A percentile compares a stretch with the other conserved stretches of the same genome.
phyloP scores from a whole-genome alignment of 2,888 invertebrate genomes.

The Eristalis tenax region DNA sequence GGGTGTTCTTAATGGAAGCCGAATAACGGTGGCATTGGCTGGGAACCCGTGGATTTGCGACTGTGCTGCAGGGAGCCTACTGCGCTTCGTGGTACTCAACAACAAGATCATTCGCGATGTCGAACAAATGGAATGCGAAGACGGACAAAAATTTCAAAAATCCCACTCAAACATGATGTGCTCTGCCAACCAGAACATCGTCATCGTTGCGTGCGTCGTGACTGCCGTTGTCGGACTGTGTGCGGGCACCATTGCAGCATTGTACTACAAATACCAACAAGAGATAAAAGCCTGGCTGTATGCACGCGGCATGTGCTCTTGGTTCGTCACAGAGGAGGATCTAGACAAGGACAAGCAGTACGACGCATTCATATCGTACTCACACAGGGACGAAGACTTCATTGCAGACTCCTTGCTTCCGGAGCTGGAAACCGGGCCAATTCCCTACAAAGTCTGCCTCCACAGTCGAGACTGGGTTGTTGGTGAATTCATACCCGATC shows the following conservation, averaged over 20 bases:
- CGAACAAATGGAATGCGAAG: constrained; percentile 76
- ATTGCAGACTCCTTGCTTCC: constrained; percentile 82
- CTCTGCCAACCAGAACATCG: too few species aligned
- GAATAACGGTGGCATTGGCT: constrained; percentile 82
- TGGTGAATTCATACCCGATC: constrained; percentile 88
- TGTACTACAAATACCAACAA: constrained; percentile 84
- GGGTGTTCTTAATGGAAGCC: constrained; percentile 80
- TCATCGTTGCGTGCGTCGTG: constrained; percentile 75
- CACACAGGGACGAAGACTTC: constrained; percentile 88
- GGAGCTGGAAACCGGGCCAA: constrained; percentile 83
- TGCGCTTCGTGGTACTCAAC: constrained; percentile 83
- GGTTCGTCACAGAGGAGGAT: constrained; percentile 87
- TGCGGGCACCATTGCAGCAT: constrained; percentile 81
- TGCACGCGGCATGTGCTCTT: constrained; percentile 84
- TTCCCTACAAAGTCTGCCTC: constrained; percentile 86
- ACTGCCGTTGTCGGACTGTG: constrained; percentile 79
- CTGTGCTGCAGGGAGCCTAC: constrained; percentile 84
- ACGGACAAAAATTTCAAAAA: constrained; percentile 72
- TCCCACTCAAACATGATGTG: constrained; percentile 81
- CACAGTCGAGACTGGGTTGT: constrained; percentile 89
- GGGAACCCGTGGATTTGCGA: constrained; percentile 88
- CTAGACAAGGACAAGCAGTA: constrained; percentile 85
- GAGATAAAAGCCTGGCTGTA: constrained; percentile 87
- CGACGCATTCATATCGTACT: constrained; percentile 92
- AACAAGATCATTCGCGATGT: constrained; percentile 77